A percentile compares a stretch with the other conserved stretches of the same genome.
phyloP scores from a whole-genome alignment of 1,140 invertebrate genomes.

The Ridgeia piscesae region DNA sequence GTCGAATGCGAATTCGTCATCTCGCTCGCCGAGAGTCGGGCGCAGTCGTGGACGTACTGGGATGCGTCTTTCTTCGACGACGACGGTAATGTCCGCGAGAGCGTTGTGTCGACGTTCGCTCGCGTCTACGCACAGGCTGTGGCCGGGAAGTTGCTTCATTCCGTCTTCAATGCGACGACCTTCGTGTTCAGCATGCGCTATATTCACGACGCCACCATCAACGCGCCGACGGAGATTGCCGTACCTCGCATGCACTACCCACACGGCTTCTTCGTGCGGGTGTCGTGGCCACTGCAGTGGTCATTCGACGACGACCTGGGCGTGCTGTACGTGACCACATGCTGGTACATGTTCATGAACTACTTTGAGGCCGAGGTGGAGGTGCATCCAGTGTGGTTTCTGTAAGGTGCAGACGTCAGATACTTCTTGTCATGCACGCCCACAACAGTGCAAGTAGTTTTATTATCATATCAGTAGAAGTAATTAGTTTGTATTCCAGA shows the following conservation, averaged over 20 bases:
- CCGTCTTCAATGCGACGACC: conserved; percentile 28
- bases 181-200: conserved; percentile 29
- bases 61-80: conserved; percentile 37
- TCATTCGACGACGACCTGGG: neutral
- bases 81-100: conserved; percentile 22
- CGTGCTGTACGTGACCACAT: neutral
- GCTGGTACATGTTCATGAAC: neutral
- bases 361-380: neutral
- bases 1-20: conserved; percentile 38
- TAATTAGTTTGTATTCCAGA: neutral
- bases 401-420: neutral
- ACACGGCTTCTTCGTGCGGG: conserved; percentile 30
- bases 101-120: conserved; percentile 32
- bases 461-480: too few relatives aligned
- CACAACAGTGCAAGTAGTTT: too few relatives aligned
- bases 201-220: conserved; percentile 17
- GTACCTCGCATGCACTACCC: conserved; percentile 36
- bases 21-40: conserved; percentile 32
- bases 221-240: conserved; percentile 35
- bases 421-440: neutral
- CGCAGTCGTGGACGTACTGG: conserved; percentile 46
- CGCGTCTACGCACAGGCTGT: conserved; percentile 34
- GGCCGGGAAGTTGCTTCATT: conserved; percentile 32
- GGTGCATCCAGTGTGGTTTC: neutral
- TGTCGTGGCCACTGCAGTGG: neutral